Base-by-base conservation (phyloP, 2,888 invertebrate species). In the Drosophila kambysellisi region DNA sequence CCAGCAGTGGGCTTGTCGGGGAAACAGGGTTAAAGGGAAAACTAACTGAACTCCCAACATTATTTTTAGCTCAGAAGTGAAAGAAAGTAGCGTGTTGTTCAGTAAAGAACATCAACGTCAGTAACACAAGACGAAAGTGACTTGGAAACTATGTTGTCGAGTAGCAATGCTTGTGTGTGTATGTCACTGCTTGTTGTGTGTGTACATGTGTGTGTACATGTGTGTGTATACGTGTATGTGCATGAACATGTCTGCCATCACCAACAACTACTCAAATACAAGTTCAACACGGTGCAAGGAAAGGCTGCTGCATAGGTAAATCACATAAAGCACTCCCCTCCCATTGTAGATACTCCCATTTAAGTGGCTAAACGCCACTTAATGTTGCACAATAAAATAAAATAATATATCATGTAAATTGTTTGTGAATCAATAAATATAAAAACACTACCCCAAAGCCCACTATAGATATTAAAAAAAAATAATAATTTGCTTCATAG, bases 101-200 rank as follows among this genome's bases (percentile, higher is more conserved):
- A 52, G 46, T 62, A 79, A 70, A 70, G 56, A 60, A 30, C 43
- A 56, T 25, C 17, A 51, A 53, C 58, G 46, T 20, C 46, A 15
- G 46, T 25, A 46, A 17, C 37, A 29, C 29, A 54, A 32, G 30
- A 46, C 66, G 75, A 69, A 71, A 74, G 69, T 60, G 56, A 46
- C 66, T 58, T 61, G 82, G 48, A 53, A 69, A 57, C 66, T 37
- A 64, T 84, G 41, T 61, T 60, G 35, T 35, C 7, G 12, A 62
- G n/a, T 17, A 6, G n/a, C 51, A 32, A 37, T 32, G 51, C 33
- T 29, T n/a, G 20, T 11, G 41, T 32, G 39, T 41, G 48, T 25
- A 7, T 30, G 15, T 4, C 46, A 46, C 12, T 46, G 7, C 7
- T 43, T 12, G 30, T 30, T 7, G 2, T 20, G 20, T 20, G 11